Conservation (phyloP, 2,113 vertebrate genomes). For the Forbesichthys papilliferus region DNA sequence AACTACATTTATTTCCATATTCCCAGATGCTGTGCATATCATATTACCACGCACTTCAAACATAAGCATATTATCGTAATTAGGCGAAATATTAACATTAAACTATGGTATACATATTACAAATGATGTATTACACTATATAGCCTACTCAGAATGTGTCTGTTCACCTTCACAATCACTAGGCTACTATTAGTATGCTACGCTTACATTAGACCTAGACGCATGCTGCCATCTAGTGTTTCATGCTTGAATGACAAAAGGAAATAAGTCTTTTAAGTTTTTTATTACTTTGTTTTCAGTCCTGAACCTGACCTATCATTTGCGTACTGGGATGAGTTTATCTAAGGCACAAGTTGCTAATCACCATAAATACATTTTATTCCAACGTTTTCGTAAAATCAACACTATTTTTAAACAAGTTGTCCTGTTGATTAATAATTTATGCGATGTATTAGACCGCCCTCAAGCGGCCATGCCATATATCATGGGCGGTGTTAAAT, state of each 20-base stretch:
- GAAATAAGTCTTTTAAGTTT: neutral
- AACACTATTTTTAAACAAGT: neutral
- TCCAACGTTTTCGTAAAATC: neutral
- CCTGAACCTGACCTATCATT: neutral
- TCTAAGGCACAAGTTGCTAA: neutral
- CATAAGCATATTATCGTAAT: too few relatives aligned
- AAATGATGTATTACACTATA: too few relatives aligned
- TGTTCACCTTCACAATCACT: too few relatives aligned
- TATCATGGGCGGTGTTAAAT: slow-evolving; percentile 49
- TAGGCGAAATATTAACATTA: too few relatives aligned
- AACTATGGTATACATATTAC: too few relatives aligned
- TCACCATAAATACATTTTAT: neutral
- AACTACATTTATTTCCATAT: too few relatives aligned
- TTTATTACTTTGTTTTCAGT: neutral
- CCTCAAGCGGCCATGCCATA: slow-evolving; percentile 31
- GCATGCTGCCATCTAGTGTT: slow-evolving; percentile 58
- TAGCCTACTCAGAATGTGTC: too few relatives aligned
- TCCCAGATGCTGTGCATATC: too few relatives aligned
- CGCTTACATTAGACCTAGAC: neutral
- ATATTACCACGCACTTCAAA: neutral
- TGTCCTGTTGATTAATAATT: neutral
- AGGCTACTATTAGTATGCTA: too few relatives aligned
- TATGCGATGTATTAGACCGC: slow-evolving; percentile 1
- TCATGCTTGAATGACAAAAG: slow-evolving; percentile 7
- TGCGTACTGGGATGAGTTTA: neutral